Evolutionary conservation across 2,888 invertebrate genomes (phyloP), one percentile per base, ranked within the genome.

Genomic region (Allophyes oxyacanthae): DNA sequence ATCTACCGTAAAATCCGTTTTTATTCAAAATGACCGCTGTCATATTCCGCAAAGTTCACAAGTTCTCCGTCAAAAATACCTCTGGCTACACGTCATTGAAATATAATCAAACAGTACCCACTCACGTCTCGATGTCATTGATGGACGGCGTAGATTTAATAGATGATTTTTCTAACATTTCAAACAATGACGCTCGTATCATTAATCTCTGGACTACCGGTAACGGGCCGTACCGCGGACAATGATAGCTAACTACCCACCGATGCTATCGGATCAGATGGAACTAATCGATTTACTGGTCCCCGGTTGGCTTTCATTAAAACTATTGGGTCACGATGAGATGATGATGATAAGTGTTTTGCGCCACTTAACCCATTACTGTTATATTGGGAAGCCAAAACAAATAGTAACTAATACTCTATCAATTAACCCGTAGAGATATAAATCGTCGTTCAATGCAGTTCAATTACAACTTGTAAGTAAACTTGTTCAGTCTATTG

Each of bases 121-220:
- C 63, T 66, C 69, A 70, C 66, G 62, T 64, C 61, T 71, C 58
- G 64, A 65, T 75, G 76, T 77, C 79, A 81, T 66, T 81, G 84
- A 81, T 81, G 64, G 76, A 81, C 78, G 71, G 71, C 48, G 67
- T 76, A 78, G 78, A 86, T 89, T 88, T 83, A 84, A 87, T 86
- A 85, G 82, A 84, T 82, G 84, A 88, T 86, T 90, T 88, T 90
- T 89, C 84, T 87, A 83, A 82, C 82, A 84, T 88, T 86, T 83
- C 87, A 90, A 88, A 90, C 89, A 89, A 90, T 87, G 84, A 87
- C 55, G 54, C 62, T 75, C 64, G 74, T 88, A 89, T 90, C 91
- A 92, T 91, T 88, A 90, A 92, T 92, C 91, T 90, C 79, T 62
- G 67, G 81, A 86, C 90, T 91, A 90, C 91, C 83, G 90, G 88